Conservation (phyloP, 2,797 vertebrate genomes). For the Netta rufina region DNA sequence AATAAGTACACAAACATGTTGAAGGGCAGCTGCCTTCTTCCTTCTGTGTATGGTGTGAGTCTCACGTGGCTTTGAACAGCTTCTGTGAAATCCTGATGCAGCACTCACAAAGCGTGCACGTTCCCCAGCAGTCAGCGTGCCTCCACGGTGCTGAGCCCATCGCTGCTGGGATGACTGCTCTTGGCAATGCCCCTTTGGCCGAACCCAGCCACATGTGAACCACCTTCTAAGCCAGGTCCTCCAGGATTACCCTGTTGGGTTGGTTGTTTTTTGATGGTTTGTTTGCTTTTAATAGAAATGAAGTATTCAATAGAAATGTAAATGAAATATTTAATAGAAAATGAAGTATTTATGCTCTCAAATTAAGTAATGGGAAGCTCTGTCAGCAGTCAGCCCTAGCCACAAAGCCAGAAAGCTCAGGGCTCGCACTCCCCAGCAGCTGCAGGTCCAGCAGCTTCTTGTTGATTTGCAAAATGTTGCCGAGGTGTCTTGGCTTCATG, state of each 20-base stretch:
- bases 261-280: not conserved
- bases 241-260: not conserved
- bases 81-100: too few species aligned
- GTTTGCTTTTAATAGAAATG: not conserved
- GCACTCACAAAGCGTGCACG: fast-evolving
- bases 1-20: too few species aligned
- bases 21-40: not conserved
- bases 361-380: not conserved
- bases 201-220: not conserved
- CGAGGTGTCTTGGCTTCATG: too few species aligned
- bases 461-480: not conserved
- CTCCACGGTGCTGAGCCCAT: not conserved
- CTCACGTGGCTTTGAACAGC: not conserved
- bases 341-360: not conserved
- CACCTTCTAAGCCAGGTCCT: not conserved
- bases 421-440: not conserved
- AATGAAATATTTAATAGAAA: not conserved
- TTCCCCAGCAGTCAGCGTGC: not conserved
- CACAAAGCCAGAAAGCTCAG: not conserved
- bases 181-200: not conserved
- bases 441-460: not conserved
- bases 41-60: not conserved
- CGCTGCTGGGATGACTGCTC: not conserved
- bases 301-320: not conserved
- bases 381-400: not conserved